A percentile compares a stretch with the other conserved stretches of the same genome.
These are phyloP conservation scores for Papilio gigon DNA, from an alignment of 2,888 invertebrate genomes.

Conservation along the genomic window DNA sequence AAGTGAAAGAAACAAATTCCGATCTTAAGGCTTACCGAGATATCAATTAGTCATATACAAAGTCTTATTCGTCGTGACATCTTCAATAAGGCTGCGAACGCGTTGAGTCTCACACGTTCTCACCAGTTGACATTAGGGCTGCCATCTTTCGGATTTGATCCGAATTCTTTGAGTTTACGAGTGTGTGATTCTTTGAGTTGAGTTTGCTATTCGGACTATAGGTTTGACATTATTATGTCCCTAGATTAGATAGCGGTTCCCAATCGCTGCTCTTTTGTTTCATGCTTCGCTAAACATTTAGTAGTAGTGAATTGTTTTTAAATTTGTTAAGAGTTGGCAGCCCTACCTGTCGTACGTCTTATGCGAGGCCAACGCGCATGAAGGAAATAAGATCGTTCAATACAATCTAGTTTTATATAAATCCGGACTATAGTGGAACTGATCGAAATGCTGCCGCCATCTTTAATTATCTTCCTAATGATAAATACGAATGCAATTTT, in stretches of 20 bases:
- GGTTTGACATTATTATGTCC: background rate
- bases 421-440: constrained; percentile 30
- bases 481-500: background rate
- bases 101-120: constrained; percentile 1
- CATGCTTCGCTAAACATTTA: too few relatives aligned
- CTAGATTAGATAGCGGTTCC: background rate
- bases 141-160: background rate
- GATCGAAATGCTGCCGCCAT: background rate
- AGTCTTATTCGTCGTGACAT: constrained; percentile 33
- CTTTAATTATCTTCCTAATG: constrained; percentile 11
- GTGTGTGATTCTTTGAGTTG: too few relatives aligned
- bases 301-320: background rate
- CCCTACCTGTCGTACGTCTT: constrained; percentile 37
- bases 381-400: constrained; percentile 40
- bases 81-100: constrained; percentile 32
- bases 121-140: background rate
- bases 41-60: constrained; percentile 16
- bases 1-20: background rate
- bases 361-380: constrained; percentile 40
- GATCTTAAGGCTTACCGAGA: constrained; percentile 6
- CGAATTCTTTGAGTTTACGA: background rate
- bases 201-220: background rate
- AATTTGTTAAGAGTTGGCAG: background rate
- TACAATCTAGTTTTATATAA: constrained; percentile 42
- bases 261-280: too few relatives aligned